These are phyloP conservation scores for Hippolais icterina DNA, from an alignment of 2,113 vertebrate genomes.

Conservation along the genomic window DNA sequence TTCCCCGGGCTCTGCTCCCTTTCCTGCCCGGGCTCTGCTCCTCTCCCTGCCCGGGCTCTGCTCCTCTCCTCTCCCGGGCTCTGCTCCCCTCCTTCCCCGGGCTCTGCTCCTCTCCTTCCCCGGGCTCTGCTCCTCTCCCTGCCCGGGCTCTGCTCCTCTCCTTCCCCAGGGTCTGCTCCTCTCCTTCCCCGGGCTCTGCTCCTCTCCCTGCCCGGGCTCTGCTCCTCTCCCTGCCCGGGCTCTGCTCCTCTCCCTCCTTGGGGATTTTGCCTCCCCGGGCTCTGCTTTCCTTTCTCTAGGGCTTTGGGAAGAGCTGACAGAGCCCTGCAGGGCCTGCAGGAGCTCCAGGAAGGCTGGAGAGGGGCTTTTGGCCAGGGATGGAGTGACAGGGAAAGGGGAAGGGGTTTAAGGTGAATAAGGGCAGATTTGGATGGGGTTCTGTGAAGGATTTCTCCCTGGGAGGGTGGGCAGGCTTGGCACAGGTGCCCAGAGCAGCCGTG, in stretches of 20 bases:
- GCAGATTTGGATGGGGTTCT: too few species aligned
- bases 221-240: background rate
- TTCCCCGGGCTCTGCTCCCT: background rate
- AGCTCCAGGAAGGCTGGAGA: background rate
- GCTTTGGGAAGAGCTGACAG: background rate
- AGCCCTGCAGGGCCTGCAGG: background rate
- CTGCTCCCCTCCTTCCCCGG: too few species aligned
- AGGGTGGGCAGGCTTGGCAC: background rate
- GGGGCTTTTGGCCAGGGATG: background rate
- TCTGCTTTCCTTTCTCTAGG: background rate
- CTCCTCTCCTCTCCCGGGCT: too few species aligned
- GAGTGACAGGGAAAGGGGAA: background rate
- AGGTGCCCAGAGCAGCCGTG: background rate
- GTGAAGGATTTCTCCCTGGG: accelerated
- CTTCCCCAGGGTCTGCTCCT: background rate
- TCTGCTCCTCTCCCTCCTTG: background rate
- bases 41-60: background rate
- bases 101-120: too few species aligned
- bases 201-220: too few species aligned
- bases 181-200: too few species aligned
- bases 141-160: too few species aligned
- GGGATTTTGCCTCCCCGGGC: background rate
- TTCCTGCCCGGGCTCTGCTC: too few species aligned
- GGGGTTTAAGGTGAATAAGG: background rate
- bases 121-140: background rate